Evolutionary conservation across 2,888 invertebrate species (phyloP), one percentile per base, ranked within the genome.

Genomic region (Rhamphomyia laevipes): DNA sequence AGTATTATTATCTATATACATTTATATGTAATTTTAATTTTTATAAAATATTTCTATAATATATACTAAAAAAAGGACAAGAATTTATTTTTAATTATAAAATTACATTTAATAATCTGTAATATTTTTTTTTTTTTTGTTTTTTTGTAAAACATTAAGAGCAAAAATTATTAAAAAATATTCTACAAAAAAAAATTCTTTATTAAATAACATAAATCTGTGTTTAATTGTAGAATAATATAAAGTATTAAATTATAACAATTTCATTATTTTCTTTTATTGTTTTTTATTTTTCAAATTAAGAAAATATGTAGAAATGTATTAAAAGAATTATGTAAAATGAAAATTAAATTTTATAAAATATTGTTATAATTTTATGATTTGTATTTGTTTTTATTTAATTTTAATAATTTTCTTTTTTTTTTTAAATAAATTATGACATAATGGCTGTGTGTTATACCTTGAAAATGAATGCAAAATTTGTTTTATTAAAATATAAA

Each of bases 381-480:
- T n/a, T 35, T 2, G 6, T 6, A 6, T 33, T 33, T 35, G 33
- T 35, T n/a, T 35, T 35, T 35, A 35, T 35, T 35, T 15, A 15
- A 35, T 35, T 35, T 5, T 35, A 5, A 35, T 35, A 13, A 35
- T 9, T 12, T 33, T 33, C 13, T 33, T 33, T 33, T 33, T 37
- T 5, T 3, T 37, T 37, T 37, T 37, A 37, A 40, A 40, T n/a
- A 13, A 57, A 57, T 55, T 51, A 56, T 56, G 55, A 57, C 58
- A 56, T 55, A 51, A 57, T 54, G 58, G 58, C 57, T 58, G 58
- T 58, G 56, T 56, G 56, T 55, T 53, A 55, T 43, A 53, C 46
- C 30, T 49, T 50, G 21, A 46, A 45, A 30, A 30, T 35, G 18
- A 18, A 21, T 40, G 10, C 3, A 18, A 40, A 18, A 40, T 27